Evolutionary conservation across 2,888 invertebrate genomes (phyloP).

Genomic region (Lycia hirtaria): DNA sequence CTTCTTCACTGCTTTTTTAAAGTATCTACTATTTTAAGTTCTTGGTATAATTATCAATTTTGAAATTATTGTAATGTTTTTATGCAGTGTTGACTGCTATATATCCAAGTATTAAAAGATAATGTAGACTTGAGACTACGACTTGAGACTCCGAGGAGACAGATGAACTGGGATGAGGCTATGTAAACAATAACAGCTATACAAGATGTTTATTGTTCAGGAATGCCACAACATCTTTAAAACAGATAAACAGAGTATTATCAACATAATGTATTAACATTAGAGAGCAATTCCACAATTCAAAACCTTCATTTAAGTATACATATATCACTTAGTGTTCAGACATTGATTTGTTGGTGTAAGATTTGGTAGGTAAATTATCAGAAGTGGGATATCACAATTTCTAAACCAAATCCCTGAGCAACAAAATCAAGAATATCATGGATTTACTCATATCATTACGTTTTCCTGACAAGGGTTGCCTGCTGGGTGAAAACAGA

Average conservation of each 20-base stretch:
- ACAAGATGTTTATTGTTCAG: conserved; percentile 15
- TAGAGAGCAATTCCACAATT: conserved; percentile 14
- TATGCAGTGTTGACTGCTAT: too few relatives aligned
- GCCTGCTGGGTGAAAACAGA: conserved; percentile 47
- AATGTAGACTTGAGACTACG: too few relatives aligned
- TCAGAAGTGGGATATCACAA: neutral
- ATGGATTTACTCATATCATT: neutral
- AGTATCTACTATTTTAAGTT: too few relatives aligned
- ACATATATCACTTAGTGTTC: neutral
- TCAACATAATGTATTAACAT: conserved; percentile 6
- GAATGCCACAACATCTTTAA: conserved; percentile 13
- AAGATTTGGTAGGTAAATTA: neutral
- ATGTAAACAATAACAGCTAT: conserved; percentile 21
- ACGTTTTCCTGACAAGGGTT: conserved; percentile 4
- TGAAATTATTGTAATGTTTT: too few relatives aligned
- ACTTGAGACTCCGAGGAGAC: too few relatives aligned
- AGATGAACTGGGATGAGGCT: neutral
- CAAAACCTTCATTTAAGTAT: neutral
- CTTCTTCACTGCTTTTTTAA: too few relatives aligned
- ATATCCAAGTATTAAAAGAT: neutral
- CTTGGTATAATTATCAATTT: too few relatives aligned
- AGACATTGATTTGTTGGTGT: neutral
- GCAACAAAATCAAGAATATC: conserved; percentile 4
- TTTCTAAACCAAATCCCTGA: neutral
- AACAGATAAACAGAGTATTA: conserved; percentile 8